phyloP scores from a whole-genome alignment of 1,140 invertebrate genomes.

The Aphelenchoides besseyi region DNA sequence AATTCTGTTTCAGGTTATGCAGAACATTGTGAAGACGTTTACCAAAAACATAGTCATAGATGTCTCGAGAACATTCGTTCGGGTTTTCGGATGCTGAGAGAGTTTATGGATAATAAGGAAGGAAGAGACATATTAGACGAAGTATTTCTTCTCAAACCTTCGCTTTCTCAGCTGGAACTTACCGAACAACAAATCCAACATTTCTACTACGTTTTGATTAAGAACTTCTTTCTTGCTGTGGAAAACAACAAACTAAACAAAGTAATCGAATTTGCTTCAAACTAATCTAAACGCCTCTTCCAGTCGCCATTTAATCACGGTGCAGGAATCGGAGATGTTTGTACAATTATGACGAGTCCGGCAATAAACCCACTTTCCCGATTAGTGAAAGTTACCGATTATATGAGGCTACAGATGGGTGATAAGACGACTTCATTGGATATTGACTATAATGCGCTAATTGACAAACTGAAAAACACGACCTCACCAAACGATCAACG shows the following conservation, averaged over 20 bases:
- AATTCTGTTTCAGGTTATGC: neutral
- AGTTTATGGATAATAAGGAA: neutral
- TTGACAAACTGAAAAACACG: neutral
- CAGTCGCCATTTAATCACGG: neutral
- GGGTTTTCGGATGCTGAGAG: neutral
- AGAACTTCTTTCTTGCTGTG: neutral
- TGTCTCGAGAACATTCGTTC: neutral
- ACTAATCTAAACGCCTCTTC: too few species aligned
- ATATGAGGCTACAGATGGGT: neutral
- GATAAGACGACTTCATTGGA: neutral
- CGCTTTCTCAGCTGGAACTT: neutral
- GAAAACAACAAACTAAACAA: conserved; percentile 16
- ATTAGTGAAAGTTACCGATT: neutral
- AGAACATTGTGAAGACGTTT: neutral
- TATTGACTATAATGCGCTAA: neutral
- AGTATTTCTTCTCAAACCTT: neutral
- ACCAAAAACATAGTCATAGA: neutral
- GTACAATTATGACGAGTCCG: neutral
- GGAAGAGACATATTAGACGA: neutral
- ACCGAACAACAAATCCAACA: neutral
- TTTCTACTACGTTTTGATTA: neutral
- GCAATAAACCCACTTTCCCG: neutral
- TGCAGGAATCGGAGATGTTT: neutral
- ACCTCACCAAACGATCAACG: neutral
- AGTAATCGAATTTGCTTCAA: too few species aligned